Percentiles rank a stretch among this genome's conserved stretches.
phyloP scores from a whole-genome alignment of 2,113 vertebrate genomes.

The Rhea pennata region DNA sequence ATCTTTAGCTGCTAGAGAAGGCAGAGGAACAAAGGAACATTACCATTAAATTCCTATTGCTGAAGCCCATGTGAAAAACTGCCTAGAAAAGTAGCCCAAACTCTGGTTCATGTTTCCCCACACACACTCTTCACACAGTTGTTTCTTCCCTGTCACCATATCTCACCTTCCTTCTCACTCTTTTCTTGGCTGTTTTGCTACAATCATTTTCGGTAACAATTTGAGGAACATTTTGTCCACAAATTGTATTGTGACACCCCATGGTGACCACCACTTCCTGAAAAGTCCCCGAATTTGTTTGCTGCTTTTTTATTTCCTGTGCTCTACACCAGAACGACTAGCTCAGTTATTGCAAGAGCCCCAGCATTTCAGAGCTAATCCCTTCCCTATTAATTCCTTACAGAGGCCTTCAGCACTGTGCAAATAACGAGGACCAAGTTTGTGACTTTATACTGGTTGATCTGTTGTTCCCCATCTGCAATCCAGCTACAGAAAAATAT shows the following conservation, averaged over 20 bases:
- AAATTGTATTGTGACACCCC: neutral
- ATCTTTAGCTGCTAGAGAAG: neutral
- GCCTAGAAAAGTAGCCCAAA: neutral
- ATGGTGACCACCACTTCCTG: neutral
- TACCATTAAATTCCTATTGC: neutral
- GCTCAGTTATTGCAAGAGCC: neutral
- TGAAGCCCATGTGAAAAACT: neutral
- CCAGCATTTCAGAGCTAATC: neutral
- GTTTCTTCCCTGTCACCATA: neutral
- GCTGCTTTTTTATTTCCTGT: neutral
- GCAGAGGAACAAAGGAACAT: neutral
- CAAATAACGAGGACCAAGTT: neutral
- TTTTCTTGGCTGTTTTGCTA: neutral
- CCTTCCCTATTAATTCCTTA: neutral
- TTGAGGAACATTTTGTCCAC: neutral
- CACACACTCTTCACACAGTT: neutral
- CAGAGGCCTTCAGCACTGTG: neutral
- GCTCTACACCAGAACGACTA: neutral
- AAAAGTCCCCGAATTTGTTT: neutral
- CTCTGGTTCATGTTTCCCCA: neutral
- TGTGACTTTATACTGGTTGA: neutral
- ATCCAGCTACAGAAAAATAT: neutral
- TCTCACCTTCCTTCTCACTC: neutral
- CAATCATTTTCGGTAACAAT: too few relatives aligned
- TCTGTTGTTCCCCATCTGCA: neutral